Base-by-base conservation (phyloP, 2,113 vertebrate species). In the Plestiodon gilberti region DNA sequence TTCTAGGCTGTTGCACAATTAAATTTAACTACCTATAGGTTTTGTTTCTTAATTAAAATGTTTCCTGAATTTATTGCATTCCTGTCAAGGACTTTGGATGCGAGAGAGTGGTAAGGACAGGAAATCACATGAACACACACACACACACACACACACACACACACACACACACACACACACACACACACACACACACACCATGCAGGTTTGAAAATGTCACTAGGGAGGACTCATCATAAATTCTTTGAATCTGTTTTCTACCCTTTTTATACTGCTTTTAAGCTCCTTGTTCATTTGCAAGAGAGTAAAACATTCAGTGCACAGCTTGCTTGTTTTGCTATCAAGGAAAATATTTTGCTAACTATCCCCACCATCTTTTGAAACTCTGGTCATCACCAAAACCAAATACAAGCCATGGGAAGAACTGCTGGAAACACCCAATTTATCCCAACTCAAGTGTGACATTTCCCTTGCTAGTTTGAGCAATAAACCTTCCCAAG, bases 31-130 rank as follows among this genome's bases (percentile, higher is more conserved):
- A 88, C 22, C 57, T 87, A 85, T 87, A 78, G 55, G 5, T 76
- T 89, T 78, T 75, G 83, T n/a, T 89, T 89, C 75, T 75, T 73
- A 92, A 90, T 91, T 92, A 90, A 89, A 93, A 59, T 61, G 8
- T 55, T 92, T 89, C 52, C 78, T 87, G 15, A 40, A 20, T 90
- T 67, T 67, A 64, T 38, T 84, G 64, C 8, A 52, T 91, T 90
- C 88, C 59, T 88, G 73, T 91, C 22, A 80, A 88, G 73, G 90
- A 77, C 76, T 75, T 83, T 87, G 87, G 48, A 83, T 89, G n/a
- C 5, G 1, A 2, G 61, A 59, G 20, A 35, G 33, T 25, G 40
- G 61, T 76, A 35, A 17, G 62, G 35, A 11, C 70, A 89, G 78
- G 75, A 83, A 15, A 35, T 33, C 11, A 23, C 67, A 33, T 10